phyloP scores from a whole-genome alignment of 2,888 invertebrate species.

The Stratiomys singularior region DNA sequence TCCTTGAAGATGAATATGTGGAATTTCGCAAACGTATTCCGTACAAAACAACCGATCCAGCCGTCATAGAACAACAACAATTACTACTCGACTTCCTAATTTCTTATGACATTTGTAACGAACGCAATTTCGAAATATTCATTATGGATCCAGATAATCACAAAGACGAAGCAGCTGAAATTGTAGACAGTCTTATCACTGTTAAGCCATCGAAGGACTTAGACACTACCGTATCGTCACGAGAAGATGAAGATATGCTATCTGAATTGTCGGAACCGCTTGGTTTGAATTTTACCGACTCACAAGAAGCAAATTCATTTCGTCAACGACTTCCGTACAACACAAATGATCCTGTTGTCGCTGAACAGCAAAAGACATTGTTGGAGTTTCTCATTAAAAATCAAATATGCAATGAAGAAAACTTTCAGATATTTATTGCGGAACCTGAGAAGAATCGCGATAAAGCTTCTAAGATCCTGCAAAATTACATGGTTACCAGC shows the following conservation, averaged over 20 bases:
- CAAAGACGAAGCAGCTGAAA: conserved; percentile 60
- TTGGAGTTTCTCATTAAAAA: conserved; percentile 63
- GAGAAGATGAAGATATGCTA: conserved; percentile 51
- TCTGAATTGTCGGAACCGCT: conserved; percentile 40
- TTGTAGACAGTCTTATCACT: conserved; percentile 60
- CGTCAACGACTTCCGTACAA: conserved; percentile 60
- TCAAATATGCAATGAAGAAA: conserved; percentile 62
- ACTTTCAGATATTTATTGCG: conserved; percentile 62
- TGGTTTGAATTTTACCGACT: conserved; percentile 32
- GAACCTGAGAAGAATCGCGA: conserved; percentile 63
- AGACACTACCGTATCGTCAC: neutral
- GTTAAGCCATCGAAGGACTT: conserved; percentile 52
- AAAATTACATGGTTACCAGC: conserved; percentile 55
- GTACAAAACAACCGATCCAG: conserved; percentile 60
- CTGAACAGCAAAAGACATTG: conserved; percentile 61
- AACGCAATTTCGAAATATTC: conserved; percentile 62
- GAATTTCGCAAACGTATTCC: conserved; percentile 60
- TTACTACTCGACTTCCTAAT: conserved; percentile 62
- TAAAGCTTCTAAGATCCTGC: conserved; percentile 60
- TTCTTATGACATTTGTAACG: conserved; percentile 62
- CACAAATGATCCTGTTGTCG: conserved; percentile 59
- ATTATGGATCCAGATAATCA: conserved; percentile 63
- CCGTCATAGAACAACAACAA: conserved; percentile 60
- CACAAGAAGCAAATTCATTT: conserved; percentile 54
- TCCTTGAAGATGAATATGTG: conserved; percentile 47